phyloP scores from a whole-genome alignment of 2,797 vertebrate species.

The Gymnothorax reevesii region DNA sequence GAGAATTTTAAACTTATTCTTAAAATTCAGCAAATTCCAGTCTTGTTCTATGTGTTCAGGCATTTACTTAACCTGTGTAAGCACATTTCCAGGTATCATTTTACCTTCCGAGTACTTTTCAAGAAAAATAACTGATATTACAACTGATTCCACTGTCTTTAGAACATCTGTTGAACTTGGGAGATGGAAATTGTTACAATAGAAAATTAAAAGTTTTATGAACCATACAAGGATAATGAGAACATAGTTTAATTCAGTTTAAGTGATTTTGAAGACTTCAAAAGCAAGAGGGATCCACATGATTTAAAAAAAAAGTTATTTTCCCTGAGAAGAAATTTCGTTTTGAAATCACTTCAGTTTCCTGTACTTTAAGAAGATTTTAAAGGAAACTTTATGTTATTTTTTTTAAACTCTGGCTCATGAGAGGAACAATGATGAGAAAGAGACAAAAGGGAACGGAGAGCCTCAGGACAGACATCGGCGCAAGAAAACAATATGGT shows the following conservation, averaged over 20 bases:
- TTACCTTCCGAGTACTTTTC: background rate
- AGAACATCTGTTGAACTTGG: background rate
- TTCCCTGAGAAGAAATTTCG: background rate
- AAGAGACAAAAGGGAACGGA: background rate
- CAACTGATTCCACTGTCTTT: background rate
- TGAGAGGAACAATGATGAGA: background rate
- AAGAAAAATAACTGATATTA: background rate
- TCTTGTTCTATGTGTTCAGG: background rate
- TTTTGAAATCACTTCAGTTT: too few relatives aligned
- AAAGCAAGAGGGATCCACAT: background rate
- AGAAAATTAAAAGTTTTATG: background rate
- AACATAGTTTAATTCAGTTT: background rate
- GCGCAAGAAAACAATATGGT: background rate
- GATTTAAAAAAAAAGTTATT: background rate
- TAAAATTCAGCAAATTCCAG: background rate
- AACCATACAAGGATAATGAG: background rate
- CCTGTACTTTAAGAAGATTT: too few relatives aligned
- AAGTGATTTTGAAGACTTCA: conserved; percentile 3
- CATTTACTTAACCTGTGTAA: background rate
- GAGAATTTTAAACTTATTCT: background rate
- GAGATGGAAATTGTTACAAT: background rate
- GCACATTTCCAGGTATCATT: background rate
- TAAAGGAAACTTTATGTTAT: too few relatives aligned
- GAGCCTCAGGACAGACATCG: background rate
- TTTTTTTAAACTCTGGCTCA: too few relatives aligned